Base-by-base conservation (phyloP, 2,888 invertebrate species). In the Scaptomyza parva region DNA sequence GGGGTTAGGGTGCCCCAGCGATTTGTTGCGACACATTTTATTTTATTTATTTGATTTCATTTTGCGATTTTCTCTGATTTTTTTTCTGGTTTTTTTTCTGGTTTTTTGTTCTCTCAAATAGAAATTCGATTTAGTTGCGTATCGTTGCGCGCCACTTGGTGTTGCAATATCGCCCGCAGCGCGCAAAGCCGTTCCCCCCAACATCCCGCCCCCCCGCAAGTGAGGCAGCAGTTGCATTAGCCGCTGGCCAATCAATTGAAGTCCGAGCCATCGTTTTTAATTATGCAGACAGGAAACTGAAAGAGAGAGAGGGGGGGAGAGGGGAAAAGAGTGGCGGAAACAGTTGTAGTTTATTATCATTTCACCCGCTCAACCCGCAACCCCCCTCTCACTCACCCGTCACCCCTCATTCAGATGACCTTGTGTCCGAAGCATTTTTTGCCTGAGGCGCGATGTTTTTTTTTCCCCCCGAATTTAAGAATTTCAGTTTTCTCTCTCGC, bases 101-200 rank as follows among this genome's bases (percentile, higher is more conserved):
- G n/a, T 62, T 76, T 66, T 67, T 76, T 83, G 71, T 82, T 18
- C 12, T 53, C 66, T 69, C 52, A 67, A 86, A 83, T 65, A 52
- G 65, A 79, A 83, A 69, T 86, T 79, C 63, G 63, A 75, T 74
- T 78, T 43, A 50, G 57, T 44, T 73, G 57, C 75, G 70, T 37
- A 39, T 53, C 62, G 41, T 33, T 71, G 37, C 39, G 33, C 17
- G 45, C 58, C 58, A 54, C 64, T 59, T 57, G 50, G 53, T 14
- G 33, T 66, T 77, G 66, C 67, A 64, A 63, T 70, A 44, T 53
- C 33, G 43, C 37, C 8, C 11, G 22, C 22, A 22, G n/a, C n/a
- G n/a, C n/a, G 6, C 22, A 28, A 12, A 12, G 8, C 1, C 18
- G 4, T n/a, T 26, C 8, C 12, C 2, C n/a, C 14, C 1, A 2